Base-by-base conservation (phyloP, 2,797 vertebrate genomes). In the Oreonectes daqikongensis region DNA sequence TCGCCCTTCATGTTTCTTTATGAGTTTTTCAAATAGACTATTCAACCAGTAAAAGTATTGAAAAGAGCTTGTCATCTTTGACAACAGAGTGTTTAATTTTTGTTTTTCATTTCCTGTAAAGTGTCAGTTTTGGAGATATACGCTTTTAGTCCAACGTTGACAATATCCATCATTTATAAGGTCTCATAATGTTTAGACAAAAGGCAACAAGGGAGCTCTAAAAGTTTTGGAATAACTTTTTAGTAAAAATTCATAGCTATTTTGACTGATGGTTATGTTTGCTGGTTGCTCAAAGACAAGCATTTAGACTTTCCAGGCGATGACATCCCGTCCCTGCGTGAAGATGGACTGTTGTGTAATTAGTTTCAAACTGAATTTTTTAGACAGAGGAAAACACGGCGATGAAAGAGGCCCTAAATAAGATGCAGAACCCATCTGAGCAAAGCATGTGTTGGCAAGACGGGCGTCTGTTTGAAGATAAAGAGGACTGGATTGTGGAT, bases 401-500 rank as follows among this genome's bases (percentile, higher is more conserved):
- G 40, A 95, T 99, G 89, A 93, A 93, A 77, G 93, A 97, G 75
- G 86, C 93, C 44, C 87, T 99, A 63, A 94, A 91, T 0, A 95
- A 95, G 61, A 92, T 96, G 24, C 88, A 89, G 71, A 87, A 85
- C 71, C 68, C 80, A 30, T 82, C 87, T 2, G 93, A 93, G 53
- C 88, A 96, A 68, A 89, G 91, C 0, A 93, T 94, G 81, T 99
- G 97, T 74, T 92, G 95, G 94, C 96, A 98, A 84, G 96, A 98
- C 18, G 95, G 97, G 17, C 94, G 97, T 17, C 85, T 96, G 82
- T 97, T 97, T 64, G 90, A 92, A 44, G 93, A 96, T 38, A 94
- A 94, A 10, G 96, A 97, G 55, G 91, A 95, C 22, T 99, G 97
- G 97, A 93, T 96, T 55, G 93, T 95, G 77, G 97, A 99, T 88